Conservation (phyloP, 2,888 invertebrate genomes). For the Eupithecia pulchellata region DNA sequence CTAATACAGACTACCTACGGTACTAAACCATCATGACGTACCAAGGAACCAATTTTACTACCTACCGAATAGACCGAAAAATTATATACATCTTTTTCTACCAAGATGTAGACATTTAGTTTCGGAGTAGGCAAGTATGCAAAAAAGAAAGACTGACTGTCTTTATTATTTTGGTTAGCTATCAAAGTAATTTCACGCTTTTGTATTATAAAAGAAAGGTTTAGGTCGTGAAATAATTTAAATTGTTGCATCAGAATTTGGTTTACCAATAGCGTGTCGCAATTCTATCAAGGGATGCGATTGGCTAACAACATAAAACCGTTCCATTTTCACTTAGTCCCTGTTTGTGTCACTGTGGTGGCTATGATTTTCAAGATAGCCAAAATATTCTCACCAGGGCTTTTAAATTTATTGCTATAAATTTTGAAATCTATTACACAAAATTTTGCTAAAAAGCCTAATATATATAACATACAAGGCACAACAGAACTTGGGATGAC, state of each 20-base stretch:
- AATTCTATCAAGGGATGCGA: background rate
- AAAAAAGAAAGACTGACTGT: too few species aligned
- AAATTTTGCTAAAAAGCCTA: background rate
- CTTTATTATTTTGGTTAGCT: too few species aligned
- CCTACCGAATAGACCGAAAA: too few species aligned
- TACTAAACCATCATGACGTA: too few species aligned
- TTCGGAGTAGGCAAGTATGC: background rate
- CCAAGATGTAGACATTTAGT: background rate
- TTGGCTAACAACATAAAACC: constrained; percentile 9
- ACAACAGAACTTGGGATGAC: background rate
- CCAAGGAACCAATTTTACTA: too few species aligned
- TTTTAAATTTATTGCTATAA: background rate
- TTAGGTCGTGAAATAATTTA: constrained; percentile 1
- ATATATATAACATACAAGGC: background rate
- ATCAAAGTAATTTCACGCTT: too few species aligned
- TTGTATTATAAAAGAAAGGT: background rate
- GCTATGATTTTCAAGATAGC: background rate
- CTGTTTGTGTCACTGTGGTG: background rate
- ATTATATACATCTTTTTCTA: too few species aligned
- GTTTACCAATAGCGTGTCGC: constrained; percentile 13
- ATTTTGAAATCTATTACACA: background rate
- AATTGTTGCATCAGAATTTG: constrained; percentile 17
- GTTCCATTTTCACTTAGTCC: background rate
- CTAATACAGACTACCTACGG: background rate
- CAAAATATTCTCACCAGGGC: background rate